Percentiles rank a stretch among this genome's conserved stretches.
Conservation (phyloP, 1,140 invertebrate species). For the Leptestheria dahalacensis region DNA sequence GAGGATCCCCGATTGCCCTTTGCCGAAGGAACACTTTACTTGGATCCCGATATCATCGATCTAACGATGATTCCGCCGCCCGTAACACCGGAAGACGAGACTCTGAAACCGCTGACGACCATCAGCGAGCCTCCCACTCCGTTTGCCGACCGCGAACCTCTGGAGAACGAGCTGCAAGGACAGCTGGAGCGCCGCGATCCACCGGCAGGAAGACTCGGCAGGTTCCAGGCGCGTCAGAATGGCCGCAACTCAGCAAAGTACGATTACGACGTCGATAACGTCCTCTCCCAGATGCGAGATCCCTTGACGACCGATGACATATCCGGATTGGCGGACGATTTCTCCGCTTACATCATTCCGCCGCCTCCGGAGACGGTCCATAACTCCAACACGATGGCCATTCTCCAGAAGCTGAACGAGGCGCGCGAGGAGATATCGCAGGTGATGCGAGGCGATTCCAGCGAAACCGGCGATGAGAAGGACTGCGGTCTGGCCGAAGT, state of each 20-base stretch:
- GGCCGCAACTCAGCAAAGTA: neutral
- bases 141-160: slow-evolving; percentile 41
- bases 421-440: slow-evolving; percentile 17
- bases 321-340: slow-evolving; percentile 35
- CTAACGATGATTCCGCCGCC: slow-evolving; percentile 73
- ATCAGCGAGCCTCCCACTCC: slow-evolving; percentile 51
- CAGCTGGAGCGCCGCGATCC: neutral
- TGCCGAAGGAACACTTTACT: slow-evolving; percentile 41
- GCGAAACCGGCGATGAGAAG: too few species aligned
- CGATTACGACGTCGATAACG: slow-evolving; percentile 5
- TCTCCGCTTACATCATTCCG: slow-evolving; percentile 62
- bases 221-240: neutral
- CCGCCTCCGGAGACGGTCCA: slow-evolving; percentile 45
- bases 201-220: neutral
- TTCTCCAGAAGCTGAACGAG: slow-evolving; percentile 18
- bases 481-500: slow-evolving; percentile 3
- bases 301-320: too few species aligned
- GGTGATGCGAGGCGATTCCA: slow-evolving; percentile 11
- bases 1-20: slow-evolving; percentile 25
- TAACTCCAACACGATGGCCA: slow-evolving; percentile 19
- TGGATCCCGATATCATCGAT: slow-evolving; percentile 80
- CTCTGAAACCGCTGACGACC: slow-evolving; percentile 30
- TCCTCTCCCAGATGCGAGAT: too few species aligned
- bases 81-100: slow-evolving; percentile 57
- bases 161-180: slow-evolving; percentile 24